A percentile compares a stretch with the other conserved stretches of the same genome.
Evolutionary conservation across 37 sponge, comb jelly and placozoan genomes (phyloP).

Genomic region (Cladorhizidae sp.): DNA sequence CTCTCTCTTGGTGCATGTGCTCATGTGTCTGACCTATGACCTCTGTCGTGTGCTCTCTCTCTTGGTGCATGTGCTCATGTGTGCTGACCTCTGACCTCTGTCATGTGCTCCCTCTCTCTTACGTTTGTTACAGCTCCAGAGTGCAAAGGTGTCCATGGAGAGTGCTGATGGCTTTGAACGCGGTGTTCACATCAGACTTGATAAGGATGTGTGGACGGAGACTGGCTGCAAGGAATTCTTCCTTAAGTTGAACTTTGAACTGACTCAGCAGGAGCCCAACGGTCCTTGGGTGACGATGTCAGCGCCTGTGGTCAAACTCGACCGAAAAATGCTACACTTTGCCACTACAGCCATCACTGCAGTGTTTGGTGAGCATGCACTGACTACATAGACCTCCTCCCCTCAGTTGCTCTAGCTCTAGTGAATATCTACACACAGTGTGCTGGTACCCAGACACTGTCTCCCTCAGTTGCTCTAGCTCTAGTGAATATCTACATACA

Average conservation of each 20-base stretch:
- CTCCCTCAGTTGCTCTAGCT: too few relatives aligned
- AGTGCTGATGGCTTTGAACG: slow-evolving; percentile 4
- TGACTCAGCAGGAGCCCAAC: neutral
- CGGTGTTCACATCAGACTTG: slow-evolving; percentile 50
- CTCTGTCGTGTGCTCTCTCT: too few relatives aligned
- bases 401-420: neutral
- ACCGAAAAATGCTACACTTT: slow-evolving; percentile 56
- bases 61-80: too few relatives aligned
- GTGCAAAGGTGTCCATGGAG: slow-evolving; percentile 29
- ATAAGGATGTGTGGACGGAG: slow-evolving; percentile 41
- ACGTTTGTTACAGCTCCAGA: slow-evolving; percentile 42
- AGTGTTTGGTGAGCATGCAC: slow-evolving; percentile 82
- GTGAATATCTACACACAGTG: too few relatives aligned
- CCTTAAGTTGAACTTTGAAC: slow-evolving; percentile 51
- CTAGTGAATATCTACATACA: too few relatives aligned
- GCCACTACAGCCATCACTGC: slow-evolving; percentile 53
- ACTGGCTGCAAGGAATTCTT: slow-evolving; percentile 58
- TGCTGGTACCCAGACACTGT: too few relatives aligned
- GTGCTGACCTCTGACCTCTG: too few relatives aligned
- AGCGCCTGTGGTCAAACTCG: slow-evolving; percentile 32
- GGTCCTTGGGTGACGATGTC: slow-evolving; percentile 43
- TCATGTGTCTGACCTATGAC: neutral
- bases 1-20: too few relatives aligned
- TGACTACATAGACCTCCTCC: too few relatives aligned
- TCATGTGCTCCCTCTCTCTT: too few relatives aligned